Conservation (phyloP, 2,888 invertebrate species). For the Brassicogethes aeneus region DNA sequence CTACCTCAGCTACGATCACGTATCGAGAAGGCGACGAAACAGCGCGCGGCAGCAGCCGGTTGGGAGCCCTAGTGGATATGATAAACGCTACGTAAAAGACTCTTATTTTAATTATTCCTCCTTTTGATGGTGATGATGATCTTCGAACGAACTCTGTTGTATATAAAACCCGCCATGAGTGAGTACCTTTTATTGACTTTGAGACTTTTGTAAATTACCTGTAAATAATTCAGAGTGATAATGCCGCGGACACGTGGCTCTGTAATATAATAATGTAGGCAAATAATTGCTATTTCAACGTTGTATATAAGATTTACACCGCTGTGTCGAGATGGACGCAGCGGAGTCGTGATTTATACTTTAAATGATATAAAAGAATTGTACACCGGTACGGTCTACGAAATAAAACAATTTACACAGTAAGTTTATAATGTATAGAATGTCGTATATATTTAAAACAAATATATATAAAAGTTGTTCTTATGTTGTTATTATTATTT, state of each 20-base stretch:
- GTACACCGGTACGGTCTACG: constrained; percentile 36
- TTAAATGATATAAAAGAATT: constrained; percentile 19
- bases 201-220: constrained; percentile 24
- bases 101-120: neutral
- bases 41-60: neutral
- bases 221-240: constrained; percentile 38
- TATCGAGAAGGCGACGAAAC: neutral
- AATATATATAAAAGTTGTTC: constrained; percentile 30
- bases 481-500: constrained; percentile 33
- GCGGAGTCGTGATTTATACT: constrained; percentile 32
- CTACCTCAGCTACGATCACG: constrained; percentile 3
- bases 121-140: too few species aligned
- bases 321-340: constrained; percentile 15
- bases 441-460: constrained; percentile 35
- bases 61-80: constrained; percentile 27
- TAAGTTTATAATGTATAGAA: constrained; percentile 37
- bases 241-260: constrained; percentile 28
- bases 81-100: neutral
- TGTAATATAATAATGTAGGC: constrained; percentile 35
- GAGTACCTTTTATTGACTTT: constrained; percentile 24
- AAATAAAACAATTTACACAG: constrained; percentile 34
- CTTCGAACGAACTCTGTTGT: neutral
- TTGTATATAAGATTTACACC: constrained; percentile 28
- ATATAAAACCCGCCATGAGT: constrained; percentile 11
- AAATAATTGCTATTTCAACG: constrained; percentile 23